Percentiles rank a stretch among this genome's conserved stretches.
Evolutionary conservation across 2,113 vertebrate genomes (phyloP).

Genomic region (Marmota flaviventris): DNA sequence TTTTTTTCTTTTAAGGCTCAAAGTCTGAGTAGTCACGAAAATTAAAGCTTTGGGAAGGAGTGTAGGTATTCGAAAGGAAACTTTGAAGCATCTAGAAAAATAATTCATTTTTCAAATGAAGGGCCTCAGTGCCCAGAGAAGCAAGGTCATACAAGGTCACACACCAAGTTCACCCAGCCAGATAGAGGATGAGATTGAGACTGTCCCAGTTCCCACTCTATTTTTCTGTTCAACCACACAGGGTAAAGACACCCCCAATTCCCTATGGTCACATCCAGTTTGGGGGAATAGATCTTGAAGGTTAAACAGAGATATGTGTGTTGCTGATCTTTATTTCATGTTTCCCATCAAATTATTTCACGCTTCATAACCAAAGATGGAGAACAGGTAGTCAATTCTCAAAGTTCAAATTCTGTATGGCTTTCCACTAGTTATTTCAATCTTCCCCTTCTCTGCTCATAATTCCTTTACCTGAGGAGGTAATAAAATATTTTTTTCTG

Average conservation of each 20-base stretch:
- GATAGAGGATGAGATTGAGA: fast-evolving
- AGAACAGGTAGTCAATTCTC: neutral
- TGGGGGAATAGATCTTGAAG: neutral
- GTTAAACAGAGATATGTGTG: fast-evolving
- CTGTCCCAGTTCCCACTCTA: fast-evolving
- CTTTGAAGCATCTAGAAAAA: neutral
- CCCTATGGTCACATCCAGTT: neutral
- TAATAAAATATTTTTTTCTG: neutral
- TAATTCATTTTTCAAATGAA: neutral
- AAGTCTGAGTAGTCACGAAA: neutral
- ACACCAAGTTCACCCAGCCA: neutral
- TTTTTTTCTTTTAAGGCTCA: neutral
- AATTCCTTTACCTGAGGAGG: neutral
- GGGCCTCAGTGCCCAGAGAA: neutral
- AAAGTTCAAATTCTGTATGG: neutral
- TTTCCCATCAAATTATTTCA: neutral
- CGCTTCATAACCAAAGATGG: neutral
- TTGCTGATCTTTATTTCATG: neutral
- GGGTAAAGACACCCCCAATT: fast-evolving
- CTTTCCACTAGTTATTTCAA: neutral
- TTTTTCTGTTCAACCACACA: neutral
- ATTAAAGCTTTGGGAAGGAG: neutral
- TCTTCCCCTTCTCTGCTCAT: neutral
- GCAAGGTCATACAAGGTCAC: neutral
- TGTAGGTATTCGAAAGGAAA: neutral